Percentiles rank a stretch among this genome's conserved stretches.
Evolutionary conservation across 92 coral and sea anemone species (phyloP).

Genomic region (Epizoanthus fatuus): DNA sequence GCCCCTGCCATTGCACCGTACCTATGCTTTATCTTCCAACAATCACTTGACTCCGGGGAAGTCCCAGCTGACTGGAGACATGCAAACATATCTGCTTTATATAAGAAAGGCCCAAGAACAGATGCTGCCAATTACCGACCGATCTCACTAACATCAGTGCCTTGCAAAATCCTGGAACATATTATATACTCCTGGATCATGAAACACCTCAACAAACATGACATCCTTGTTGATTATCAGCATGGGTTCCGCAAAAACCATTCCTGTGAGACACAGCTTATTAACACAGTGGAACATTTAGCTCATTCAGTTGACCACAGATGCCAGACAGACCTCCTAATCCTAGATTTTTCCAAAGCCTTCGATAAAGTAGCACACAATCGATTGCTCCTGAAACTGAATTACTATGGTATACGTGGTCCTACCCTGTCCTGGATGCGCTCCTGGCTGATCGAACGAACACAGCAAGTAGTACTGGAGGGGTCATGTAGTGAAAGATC

Average conservation of each 20-base stretch:
- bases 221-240: slow-evolving; percentile 36
- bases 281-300: slow-evolving; percentile 33
- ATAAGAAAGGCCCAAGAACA: slow-evolving; percentile 37
- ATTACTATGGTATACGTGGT: slow-evolving; percentile 50
- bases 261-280: slow-evolving; percentile 46
- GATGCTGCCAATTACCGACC: slow-evolving; percentile 37
- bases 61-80: slow-evolving; percentile 52
- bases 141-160: slow-evolving; percentile 30
- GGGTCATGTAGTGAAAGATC: slow-evolving; percentile 39
- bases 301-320: slow-evolving; percentile 31
- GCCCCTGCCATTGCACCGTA: slow-evolving; percentile 48
- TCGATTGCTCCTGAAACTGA: slow-evolving; percentile 20
- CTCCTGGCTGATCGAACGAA: slow-evolving; percentile 28
- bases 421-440: slow-evolving; percentile 22
- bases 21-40: slow-evolving; percentile 48
- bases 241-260: slow-evolving; percentile 39
- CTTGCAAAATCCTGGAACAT: slow-evolving; percentile 52
- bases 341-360: slow-evolving; percentile 48
- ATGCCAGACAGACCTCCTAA: slow-evolving; percentile 43
- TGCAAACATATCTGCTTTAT: slow-evolving; percentile 30
- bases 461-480: slow-evolving; percentile 54
- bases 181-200: slow-evolving; percentile 25
- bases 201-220: slow-evolving; percentile 22
- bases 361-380: slow-evolving; percentile 48
- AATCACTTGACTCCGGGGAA: slow-evolving; percentile 38